These are phyloP conservation scores for Sesia apiformis DNA, from an alignment of 2,888 invertebrate species.

Conservation along the genomic window DNA sequence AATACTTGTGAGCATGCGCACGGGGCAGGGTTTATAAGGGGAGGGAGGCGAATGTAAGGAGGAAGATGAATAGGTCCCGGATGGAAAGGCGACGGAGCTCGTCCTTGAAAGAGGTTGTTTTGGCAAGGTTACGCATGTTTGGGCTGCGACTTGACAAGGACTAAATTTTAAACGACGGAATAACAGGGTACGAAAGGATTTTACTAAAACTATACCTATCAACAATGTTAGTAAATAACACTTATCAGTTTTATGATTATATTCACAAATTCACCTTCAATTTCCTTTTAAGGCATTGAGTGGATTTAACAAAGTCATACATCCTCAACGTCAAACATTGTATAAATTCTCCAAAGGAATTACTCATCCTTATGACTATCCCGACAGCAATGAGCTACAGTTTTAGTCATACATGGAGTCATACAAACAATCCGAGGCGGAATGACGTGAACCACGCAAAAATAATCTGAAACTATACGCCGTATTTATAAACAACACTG, in stretches of 20 bases:
- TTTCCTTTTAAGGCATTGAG: too few species aligned
- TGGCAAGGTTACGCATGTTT: constrained; percentile 37
- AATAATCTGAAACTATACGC: constrained; percentile 39
- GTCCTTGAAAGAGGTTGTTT: constrained; percentile 47
- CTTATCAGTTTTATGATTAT: too few species aligned
- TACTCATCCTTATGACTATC: constrained; percentile 31
- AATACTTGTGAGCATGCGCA: constrained; percentile 35
- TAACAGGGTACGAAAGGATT: too few species aligned
- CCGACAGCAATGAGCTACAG: constrained; percentile 33
- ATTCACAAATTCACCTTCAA: too few species aligned
- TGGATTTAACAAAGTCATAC: too few species aligned
- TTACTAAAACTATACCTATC: too few species aligned
- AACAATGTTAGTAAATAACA: too few species aligned
- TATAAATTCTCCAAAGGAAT: constrained; percentile 22
- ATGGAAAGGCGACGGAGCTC: constrained; percentile 24
- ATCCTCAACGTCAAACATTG: background rate
- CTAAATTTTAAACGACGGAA: too few species aligned
- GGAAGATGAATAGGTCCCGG: constrained; percentile 31
- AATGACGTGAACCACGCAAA: constrained; percentile 59
- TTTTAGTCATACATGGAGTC: constrained; percentile 60
- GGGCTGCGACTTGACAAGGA: constrained; percentile 1
- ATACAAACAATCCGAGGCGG: constrained; percentile 45
- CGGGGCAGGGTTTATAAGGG: constrained; percentile 4
- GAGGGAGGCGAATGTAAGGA: constrained; percentile 17
- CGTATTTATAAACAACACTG: constrained; percentile 51